Base-by-base conservation (phyloP, 2,888 invertebrate species). In the Ganaspis brasiliensis region DNA sequence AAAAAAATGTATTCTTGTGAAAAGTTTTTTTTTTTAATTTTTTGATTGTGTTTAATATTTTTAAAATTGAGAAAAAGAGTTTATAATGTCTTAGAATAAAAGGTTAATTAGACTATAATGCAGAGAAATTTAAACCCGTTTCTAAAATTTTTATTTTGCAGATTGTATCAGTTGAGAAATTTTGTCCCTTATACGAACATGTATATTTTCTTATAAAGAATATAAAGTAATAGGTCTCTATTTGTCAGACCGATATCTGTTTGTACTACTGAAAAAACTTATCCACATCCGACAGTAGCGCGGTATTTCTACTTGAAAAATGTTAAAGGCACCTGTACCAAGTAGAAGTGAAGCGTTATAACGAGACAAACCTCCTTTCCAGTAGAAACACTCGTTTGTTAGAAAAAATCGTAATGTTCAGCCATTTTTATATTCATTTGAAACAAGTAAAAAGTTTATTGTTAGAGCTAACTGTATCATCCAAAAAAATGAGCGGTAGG, bases 261-360 rank as follows among this genome's bases (percentile, higher is more conserved):
- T 16, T 40, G 9, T 40, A 40, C 40, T 40, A 40, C 40, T 40
- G 40, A 40, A 40, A 12, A 40, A 40, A 40, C 12, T 2, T 40
- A 40, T 40, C 9, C 4, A 35, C 5, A 24, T n/a, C 35, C 16
- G 16, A 35, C 16, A 1, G 5, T 16, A 9, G 0, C 16, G 9
- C 8, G 31, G 35, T 5, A 35, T 35, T 37, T 61, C 35, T 35
- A 61, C 61, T 61, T 10, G 14, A 5, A 61, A 12, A 21, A 12
- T 12, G 12, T 26, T 26, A 21, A n/a, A 12, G 2, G 12, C 12
- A 57, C 5, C 9, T 57, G 21, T 19, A 35, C 1, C 59, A 12
- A 61, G 61, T 61, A n/a, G 19, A 61, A 61, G 19, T 37, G 12
- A 9, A 12, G 16, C 16, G 52, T 52, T 52, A 52, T 52, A 52